These are phyloP conservation scores for Phalacrocorax brasilianus DNA, from an alignment of 2,113 vertebrate species.

Conservation along the genomic window DNA sequence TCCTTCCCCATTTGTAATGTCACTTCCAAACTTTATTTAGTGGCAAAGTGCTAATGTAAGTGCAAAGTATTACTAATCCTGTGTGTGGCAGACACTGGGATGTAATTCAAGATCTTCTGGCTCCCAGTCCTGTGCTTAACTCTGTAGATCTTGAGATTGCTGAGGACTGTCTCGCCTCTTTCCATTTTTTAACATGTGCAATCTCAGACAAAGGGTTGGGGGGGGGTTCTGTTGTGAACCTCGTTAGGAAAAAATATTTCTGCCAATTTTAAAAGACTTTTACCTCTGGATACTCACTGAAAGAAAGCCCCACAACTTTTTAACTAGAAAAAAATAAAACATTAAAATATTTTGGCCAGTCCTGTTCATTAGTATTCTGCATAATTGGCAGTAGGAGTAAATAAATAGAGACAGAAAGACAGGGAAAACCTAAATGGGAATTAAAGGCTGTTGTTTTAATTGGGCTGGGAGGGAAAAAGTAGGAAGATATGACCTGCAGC, in stretches of 20 bases:
- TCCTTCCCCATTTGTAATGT: slow-evolving; percentile 58
- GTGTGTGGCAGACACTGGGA: slow-evolving; percentile 63
- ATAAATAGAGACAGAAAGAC: background rate
- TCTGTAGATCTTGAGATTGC: slow-evolving; percentile 6
- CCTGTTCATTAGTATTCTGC: background rate
- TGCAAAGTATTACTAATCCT: slow-evolving; percentile 71
- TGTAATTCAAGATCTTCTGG: slow-evolving; percentile 67
- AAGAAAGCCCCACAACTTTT: background rate
- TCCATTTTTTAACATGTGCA: background rate
- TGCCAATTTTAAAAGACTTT: background rate
- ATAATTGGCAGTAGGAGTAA: background rate
- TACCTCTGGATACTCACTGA: background rate
- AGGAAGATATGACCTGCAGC: slow-evolving; percentile 5
- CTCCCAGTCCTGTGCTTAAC: slow-evolving; percentile 47
- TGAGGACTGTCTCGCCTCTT: background rate
- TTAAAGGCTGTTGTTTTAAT: slow-evolving; percentile 39
- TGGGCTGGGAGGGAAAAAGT: background rate
- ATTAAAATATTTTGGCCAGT: background rate
- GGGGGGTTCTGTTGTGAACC: background rate
- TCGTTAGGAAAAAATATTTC: background rate
- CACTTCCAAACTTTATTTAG: slow-evolving; percentile 70
- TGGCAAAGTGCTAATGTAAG: slow-evolving; percentile 70
- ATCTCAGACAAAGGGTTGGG: slow-evolving; percentile 7
- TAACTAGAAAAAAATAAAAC: background rate
- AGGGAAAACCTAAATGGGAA: background rate